Base-by-base conservation (phyloP, 2,113 vertebrate genomes). In the Benthochromis sp. region DNA sequence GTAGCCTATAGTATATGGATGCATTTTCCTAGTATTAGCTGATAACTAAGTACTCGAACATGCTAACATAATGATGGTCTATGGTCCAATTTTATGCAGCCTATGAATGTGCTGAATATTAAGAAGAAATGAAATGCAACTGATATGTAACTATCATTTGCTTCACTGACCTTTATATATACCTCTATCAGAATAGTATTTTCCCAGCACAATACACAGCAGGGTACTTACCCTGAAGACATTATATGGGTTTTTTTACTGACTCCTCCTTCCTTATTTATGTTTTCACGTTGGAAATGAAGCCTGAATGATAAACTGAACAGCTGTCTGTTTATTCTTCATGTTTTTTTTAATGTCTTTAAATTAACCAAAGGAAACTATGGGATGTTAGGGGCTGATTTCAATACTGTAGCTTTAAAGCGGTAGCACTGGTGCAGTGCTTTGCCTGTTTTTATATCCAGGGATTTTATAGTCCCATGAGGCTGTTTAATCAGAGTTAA, bases 401-500 rank as follows among this genome's bases (percentile, higher is more conserved):
- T 92, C 66, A 89, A 87, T 87, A 85, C 52, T 17, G 6, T 52
- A 57, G 45, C 66, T 83, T 83, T 71, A 82, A 90, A 87, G 63
- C 10, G n/a, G 61, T 55, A 2, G 54, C 55, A 47, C 24, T 66
- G 83, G 81, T 84, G 84, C 84, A 81, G 53, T 82, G 82, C 81
- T 87, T 82, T 87, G 61, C 76, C 88, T 94, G 66, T 93, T 95
- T 94, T 95, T 92, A 76, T 83, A 88, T 86, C 81, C 63, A 34
- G 34, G 79, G 84, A 88, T 91, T 94, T 95, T 92, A 92, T 88
- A 76, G 92, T 84, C 92, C 90, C 89, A 54, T 63, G 54, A 93
- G 92, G 84, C 91, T 69, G 90, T 93, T 96, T 94, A 94, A 95
- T 96, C 93, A 93, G 91, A 90, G 86, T 93, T 93, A 92, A 88